phyloP scores from a whole-genome alignment of 2,797 vertebrate genomes.

The Brotula barbata region DNA sequence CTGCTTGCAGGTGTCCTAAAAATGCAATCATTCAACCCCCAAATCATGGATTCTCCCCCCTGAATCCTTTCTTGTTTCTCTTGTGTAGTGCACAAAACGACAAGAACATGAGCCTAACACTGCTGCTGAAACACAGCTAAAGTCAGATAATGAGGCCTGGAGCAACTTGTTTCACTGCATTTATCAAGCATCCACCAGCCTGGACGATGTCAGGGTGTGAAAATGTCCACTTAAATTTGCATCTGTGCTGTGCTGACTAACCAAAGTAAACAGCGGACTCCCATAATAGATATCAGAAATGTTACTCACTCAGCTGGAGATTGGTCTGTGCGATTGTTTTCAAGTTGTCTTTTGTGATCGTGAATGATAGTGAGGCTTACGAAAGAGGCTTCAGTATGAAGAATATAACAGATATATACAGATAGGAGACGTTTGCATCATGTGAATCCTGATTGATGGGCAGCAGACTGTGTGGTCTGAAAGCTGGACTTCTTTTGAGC shows the following conservation, averaged over 20 bases:
- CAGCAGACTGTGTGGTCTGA: too few relatives aligned
- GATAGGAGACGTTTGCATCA: not conserved
- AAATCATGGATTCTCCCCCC: not conserved
- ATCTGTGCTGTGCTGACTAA: constrained; percentile 20
- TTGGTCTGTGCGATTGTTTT: constrained; percentile 10
- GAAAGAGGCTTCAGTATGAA: constrained; percentile 16
- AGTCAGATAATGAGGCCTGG: constrained; percentile 15
- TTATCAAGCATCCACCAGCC: constrained; percentile 5
- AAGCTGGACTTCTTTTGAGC: not conserved
- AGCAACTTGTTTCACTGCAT: not conserved
- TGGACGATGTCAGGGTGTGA: constrained; percentile 2
- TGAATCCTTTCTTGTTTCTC: not conserved
- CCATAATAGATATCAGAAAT: constrained; percentile 12
- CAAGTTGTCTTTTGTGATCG: constrained; percentile 6
- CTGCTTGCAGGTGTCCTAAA: constrained; percentile 2
- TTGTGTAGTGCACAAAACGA: not conserved
- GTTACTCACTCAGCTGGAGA: constrained; percentile 10
- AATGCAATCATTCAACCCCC: not conserved
- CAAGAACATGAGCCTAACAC: not conserved
- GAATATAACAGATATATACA: not conserved
- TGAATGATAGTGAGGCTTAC: not conserved
- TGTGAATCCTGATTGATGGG: constrained; percentile 5
- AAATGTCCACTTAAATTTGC: constrained; percentile 4
- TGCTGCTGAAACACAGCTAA: constrained; percentile 3
- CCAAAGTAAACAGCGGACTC: constrained; percentile 23